Percentiles rank a stretch among this genome's conserved stretches.
Conservation (phyloP, 2,797 vertebrate species). For the Poecilia velifera region DNA sequence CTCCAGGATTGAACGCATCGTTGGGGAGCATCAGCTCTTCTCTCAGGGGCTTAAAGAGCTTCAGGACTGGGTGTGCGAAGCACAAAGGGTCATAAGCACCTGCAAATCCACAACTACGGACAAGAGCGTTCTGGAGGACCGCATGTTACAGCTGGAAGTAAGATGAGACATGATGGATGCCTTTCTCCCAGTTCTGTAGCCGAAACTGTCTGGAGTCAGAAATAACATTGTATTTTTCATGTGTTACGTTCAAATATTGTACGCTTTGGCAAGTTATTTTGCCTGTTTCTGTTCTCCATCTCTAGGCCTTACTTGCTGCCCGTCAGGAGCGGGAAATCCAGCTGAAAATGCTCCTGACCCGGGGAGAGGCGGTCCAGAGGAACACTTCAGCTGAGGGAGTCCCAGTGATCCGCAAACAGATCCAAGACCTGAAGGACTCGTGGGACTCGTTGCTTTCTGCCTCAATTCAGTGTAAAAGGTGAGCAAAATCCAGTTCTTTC, state of each 20-base stretch:
- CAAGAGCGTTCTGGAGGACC: conserved; percentile 90
- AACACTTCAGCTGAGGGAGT: conserved; percentile 93
- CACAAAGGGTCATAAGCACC: conserved; percentile 86
- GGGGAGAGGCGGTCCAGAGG: conserved; percentile 93
- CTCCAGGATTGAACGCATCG: conserved; percentile 90
- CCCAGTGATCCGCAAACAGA: conserved; percentile 88
- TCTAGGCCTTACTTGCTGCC: conserved; percentile 87
- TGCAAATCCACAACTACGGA: conserved; percentile 90
- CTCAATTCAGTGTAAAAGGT: conserved; percentile 96
- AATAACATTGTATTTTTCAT: neutral
- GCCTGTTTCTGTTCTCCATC: conserved; percentile 21
- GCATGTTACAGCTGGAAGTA: conserved; percentile 96
- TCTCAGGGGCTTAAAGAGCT: conserved; percentile 90
- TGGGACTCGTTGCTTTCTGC: conserved; percentile 92
- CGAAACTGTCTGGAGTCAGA: neutral
- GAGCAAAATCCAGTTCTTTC: conserved; percentile 18
- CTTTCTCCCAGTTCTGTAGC: neutral
- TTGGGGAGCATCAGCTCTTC: conserved; percentile 93
- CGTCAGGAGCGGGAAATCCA: conserved; percentile 97
- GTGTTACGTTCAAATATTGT: neutral
- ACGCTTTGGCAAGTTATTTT: neutral
- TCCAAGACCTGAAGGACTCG: conserved; percentile 91
- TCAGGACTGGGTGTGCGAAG: conserved; percentile 92
- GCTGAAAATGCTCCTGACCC: conserved; percentile 91
- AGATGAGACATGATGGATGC: neutral